Base-by-base conservation (phyloP, 1,140 invertebrate species). In the Drosophila repletoides region DNA sequence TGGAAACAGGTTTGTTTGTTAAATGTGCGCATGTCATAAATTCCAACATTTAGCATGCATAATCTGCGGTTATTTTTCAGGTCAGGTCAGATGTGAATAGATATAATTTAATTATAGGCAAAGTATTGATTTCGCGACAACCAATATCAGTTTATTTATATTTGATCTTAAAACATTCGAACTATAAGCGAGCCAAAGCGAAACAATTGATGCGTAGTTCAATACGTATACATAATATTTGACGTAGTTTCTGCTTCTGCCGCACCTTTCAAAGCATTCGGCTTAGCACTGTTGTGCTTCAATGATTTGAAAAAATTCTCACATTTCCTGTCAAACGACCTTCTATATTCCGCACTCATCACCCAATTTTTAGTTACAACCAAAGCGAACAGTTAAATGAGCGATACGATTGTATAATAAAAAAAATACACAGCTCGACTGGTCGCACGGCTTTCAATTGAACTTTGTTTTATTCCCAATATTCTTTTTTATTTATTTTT, bases 251-350 rank as follows among this genome's bases (percentile, higher is more conserved):
- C 9, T 3, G 41, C 12, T 10, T 15, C 14, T 19, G 21, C 6
- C 53, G 38, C 77, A 52, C 77, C 77, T 66, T n/a, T n/a, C 28
- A 5, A 15, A 28, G 29, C 52, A 26, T 2, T 48, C 15, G 12
- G 12, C 3, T 28, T 28, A 36, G 10, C 33, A 34, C 29, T 60
- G 46, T 40, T 72, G 21, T 45, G 61, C 49, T 67, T 74, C 41
- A 72, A 19, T 67, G 61, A 61, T 60, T 67, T 60, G 55, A 58
- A 70, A 71, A 46, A 64, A 79, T 79, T 74, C 64, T 74, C 70
- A 65, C 52, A 71, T 74, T 69, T 69, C 66, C 66, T 69, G 74
- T 33, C 49, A 43, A 53, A 43, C 45, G 28, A 31, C 34, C 17
- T 7, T 14, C 15, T 6, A 2, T 6, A 9, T 15, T 19, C 5